phyloP scores from a whole-genome alignment of 2,888 invertebrate genomes.

The Eucera pruinosa region DNA sequence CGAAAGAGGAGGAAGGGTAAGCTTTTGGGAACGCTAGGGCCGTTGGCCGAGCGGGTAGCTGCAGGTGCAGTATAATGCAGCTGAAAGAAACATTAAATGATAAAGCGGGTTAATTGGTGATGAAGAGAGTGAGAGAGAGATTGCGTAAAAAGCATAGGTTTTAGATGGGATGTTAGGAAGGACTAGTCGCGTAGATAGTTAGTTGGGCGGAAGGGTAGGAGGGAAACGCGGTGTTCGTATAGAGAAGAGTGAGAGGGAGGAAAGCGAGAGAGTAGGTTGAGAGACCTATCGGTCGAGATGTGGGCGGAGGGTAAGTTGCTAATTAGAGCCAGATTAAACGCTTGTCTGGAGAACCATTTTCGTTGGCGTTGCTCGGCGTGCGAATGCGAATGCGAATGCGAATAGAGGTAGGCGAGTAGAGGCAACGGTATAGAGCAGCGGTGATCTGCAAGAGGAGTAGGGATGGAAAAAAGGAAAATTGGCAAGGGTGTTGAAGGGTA shows the following conservation, averaged over 20 bases:
- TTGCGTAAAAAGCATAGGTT: no score
- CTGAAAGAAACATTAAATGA: no score
- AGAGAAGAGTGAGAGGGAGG: neutral
- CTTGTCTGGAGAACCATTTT: slow-evolving; percentile 87
- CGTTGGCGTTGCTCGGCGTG: slow-evolving; percentile 73
- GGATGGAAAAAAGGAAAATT: slow-evolving; percentile 53
- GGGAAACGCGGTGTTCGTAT: neutral
- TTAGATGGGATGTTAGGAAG: no score
- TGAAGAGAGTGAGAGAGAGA: no score
- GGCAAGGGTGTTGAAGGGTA: no score
- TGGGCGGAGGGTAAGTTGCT: slow-evolving; percentile 86
- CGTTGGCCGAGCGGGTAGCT: no score
- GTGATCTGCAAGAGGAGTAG: slow-evolving; percentile 23
- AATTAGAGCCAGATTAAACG: slow-evolving; percentile 88
- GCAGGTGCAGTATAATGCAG: no score
- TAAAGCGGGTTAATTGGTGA: no score
- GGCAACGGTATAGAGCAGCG: no score
- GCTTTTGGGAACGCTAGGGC: no score
- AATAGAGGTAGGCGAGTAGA: slow-evolving; percentile 46
- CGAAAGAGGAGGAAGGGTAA: no score
- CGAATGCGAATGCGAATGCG: slow-evolving; percentile 61
- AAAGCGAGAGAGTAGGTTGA: slow-evolving; percentile 44
- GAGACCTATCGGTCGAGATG: slow-evolving; percentile 58
- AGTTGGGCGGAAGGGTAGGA: neutral
- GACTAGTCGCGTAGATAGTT: no score